Evolutionary conservation across 1,140 invertebrate genomes (phyloP).

Genomic region (Charaxes varanes): DNA sequence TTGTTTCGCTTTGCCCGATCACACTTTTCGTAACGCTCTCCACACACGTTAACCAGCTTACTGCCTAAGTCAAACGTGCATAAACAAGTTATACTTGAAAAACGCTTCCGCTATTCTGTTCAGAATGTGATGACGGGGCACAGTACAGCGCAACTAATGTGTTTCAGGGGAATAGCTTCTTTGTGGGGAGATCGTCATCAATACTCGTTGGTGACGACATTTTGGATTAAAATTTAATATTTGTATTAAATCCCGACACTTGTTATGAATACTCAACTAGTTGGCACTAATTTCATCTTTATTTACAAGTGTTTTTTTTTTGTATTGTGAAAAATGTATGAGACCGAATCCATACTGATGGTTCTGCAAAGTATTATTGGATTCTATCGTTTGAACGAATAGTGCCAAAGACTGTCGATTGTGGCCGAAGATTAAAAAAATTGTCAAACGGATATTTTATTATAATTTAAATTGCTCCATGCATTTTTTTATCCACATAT

Average conservation of each 20-base stretch:
- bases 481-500: too few relatives aligned
- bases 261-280: slow-evolving; percentile 43
- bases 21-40: too few relatives aligned
- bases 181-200: slow-evolving; percentile 62
- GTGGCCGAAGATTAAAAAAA: too few relatives aligned
- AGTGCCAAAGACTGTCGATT: too few relatives aligned
- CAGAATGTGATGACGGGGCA: slow-evolving; percentile 3
- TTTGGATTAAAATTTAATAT: slow-evolving; percentile 66
- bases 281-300: slow-evolving; percentile 20
- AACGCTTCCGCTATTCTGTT: slow-evolving; percentile 18
- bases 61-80: too few relatives aligned
- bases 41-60: too few relatives aligned
- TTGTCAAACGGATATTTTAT: too few relatives aligned
- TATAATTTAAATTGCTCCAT: too few relatives aligned
- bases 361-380: too few relatives aligned
- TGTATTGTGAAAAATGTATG: background rate
- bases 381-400: too few relatives aligned
- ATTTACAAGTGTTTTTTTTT: background rate
- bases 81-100: background rate
- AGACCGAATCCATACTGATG: too few relatives aligned
- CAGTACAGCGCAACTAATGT: slow-evolving; percentile 41
- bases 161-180: slow-evolving; percentile 60
- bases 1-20: too few relatives aligned
- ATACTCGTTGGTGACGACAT: slow-evolving; percentile 57
- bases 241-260: slow-evolving; percentile 50